These are phyloP conservation scores for Thunnus thynnus DNA, from an alignment of 2,113 vertebrate species.

Conservation along the genomic window DNA sequence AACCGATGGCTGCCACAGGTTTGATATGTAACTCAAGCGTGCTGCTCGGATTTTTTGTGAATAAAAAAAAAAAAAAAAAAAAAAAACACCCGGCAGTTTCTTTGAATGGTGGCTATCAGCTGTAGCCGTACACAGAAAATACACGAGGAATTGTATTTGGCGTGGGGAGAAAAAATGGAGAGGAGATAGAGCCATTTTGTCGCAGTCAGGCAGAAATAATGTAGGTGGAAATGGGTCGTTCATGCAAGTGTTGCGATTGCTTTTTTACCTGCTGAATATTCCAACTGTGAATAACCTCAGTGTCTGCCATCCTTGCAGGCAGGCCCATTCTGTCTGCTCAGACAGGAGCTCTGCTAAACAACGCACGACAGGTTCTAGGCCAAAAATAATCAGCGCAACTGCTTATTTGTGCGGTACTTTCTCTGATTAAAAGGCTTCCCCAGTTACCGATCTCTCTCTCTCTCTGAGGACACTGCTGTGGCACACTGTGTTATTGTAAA, in stretches of 20 bases:
- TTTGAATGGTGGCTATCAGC: constrained; percentile 43
- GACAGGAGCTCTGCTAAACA: constrained; percentile 43
- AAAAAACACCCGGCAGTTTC: constrained; percentile 13
- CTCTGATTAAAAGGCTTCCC: constrained; percentile 31
- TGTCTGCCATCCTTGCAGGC: constrained; percentile 59
- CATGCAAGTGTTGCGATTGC: constrained; percentile 41
- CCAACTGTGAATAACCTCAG: constrained; percentile 55
- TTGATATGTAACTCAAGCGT: constrained; percentile 26
- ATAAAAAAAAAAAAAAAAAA: neutral
- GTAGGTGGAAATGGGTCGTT: constrained; percentile 27
- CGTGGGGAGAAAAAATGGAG: neutral
- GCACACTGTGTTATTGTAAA: constrained; percentile 17
- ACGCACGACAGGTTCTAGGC: constrained; percentile 44
- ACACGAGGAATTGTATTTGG: neutral
- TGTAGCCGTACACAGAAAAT: constrained; percentile 6
- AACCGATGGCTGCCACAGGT: constrained; percentile 28
- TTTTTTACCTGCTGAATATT: constrained; percentile 65
- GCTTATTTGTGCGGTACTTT: constrained; percentile 44
- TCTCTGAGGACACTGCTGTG: neutral
- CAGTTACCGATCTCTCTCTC: constrained; percentile 10
- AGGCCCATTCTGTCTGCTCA: constrained; percentile 68
- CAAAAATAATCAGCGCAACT: constrained; percentile 24
- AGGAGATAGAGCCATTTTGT: neutral
- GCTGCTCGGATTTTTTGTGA: neutral
- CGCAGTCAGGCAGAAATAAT: constrained; percentile 31